These are phyloP conservation scores for Drosophila funebris DNA, from an alignment of 1,140 invertebrate genomes.

Conservation along the genomic window DNA sequence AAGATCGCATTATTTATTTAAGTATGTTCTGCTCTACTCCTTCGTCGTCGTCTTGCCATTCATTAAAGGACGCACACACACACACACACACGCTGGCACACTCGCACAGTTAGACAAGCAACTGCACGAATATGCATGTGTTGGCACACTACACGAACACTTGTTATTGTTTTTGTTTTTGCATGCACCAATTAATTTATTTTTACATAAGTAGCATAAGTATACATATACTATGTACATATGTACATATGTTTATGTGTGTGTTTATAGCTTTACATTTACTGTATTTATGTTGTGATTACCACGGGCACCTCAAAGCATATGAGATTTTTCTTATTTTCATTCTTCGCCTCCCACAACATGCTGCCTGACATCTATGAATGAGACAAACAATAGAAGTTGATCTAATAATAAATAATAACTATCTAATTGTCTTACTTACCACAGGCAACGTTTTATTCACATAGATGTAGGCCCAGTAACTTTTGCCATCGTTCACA, in stretches of 20 bases:
- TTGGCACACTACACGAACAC: conserved; percentile 28
- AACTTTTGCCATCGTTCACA: conserved; percentile 62
- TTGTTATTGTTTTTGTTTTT: conserved; percentile 58
- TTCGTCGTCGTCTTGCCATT: conserved; percentile 30
- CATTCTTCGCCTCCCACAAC: conserved; percentile 73
- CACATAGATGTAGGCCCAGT: conserved; percentile 72
- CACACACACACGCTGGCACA: neutral
- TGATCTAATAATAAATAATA: neutral
- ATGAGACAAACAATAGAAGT: neutral
- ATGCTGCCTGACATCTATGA: conserved; percentile 70
- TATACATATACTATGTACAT: conserved; percentile 46
- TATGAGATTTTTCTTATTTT: conserved; percentile 64
- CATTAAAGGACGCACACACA: conserved; percentile 68
- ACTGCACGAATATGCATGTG: neutral
- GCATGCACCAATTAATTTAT: conserved; percentile 79
- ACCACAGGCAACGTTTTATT: conserved; percentile 68
- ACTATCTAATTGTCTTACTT: conserved; percentile 25
- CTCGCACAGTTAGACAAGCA: neutral
- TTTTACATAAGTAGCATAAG: conserved; percentile 42
- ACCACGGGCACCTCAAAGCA: conserved; percentile 76
- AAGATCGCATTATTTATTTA: conserved; percentile 63
- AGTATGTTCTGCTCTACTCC: conserved; percentile 24
- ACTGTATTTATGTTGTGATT: conserved; percentile 63
- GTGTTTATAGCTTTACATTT: too few relatives aligned
- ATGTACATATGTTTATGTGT: conserved; percentile 36